phyloP scores from a whole-genome alignment of 2,113 vertebrate species.

The Tretioscincus oriximinensis region DNA sequence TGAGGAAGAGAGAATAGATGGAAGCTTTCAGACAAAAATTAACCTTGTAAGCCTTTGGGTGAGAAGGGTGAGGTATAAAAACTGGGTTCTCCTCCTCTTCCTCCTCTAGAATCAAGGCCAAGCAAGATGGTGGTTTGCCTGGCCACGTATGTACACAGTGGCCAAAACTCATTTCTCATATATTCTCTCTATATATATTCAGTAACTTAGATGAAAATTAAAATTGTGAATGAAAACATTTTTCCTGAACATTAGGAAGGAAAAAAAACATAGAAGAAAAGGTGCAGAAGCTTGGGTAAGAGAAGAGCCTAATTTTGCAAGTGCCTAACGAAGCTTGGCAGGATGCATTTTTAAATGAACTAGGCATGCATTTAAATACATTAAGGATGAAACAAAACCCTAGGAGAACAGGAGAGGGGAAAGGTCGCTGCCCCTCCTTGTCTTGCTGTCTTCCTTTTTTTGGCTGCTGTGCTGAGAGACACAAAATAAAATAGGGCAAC shows the following conservation, averaged over 20 bases:
- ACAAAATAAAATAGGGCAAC: constrained; percentile 57
- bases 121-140: background rate
- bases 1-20: no score
- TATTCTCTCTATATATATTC: no score
- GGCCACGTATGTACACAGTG: rapidly evolving
- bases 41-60: no score
- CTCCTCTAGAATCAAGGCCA: background rate
- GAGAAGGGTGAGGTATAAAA: no score
- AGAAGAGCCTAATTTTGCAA: constrained; percentile 3
- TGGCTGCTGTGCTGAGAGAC: constrained; percentile 63
- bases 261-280: background rate
- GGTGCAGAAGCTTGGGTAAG: background rate
- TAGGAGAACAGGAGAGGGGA: constrained; percentile 54
- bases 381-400: constrained; percentile 61
- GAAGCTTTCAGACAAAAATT: no score
- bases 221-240: background rate
- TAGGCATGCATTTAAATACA: constrained; percentile 66
- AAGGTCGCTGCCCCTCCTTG: constrained; percentile 62
- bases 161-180: constrained; percentile 1
- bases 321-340: background rate
- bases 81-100: no score
- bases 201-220: background rate
- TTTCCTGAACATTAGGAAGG: background rate
- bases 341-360: constrained; percentile 53
- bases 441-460: constrained; percentile 66